phyloP scores from a whole-genome alignment of 2,113 vertebrate genomes.

The Murina feae region DNA sequence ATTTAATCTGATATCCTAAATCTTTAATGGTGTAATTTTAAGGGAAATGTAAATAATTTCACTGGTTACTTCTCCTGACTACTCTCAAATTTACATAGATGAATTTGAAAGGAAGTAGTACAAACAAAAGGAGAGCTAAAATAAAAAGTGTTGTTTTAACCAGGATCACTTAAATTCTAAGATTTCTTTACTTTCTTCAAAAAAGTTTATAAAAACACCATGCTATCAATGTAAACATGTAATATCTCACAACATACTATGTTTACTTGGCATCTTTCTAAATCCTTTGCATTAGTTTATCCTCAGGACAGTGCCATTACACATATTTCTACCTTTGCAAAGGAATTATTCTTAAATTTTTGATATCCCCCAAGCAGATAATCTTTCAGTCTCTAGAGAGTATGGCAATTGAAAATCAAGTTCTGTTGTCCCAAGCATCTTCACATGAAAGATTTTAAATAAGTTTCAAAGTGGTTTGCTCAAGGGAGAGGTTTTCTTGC shows the following conservation, averaged over 20 bases:
- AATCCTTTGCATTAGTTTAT: neutral
- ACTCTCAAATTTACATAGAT: neutral
- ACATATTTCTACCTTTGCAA: neutral
- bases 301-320: neutral
- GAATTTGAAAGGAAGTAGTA: neutral
- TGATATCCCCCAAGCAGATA: slow-evolving; percentile 15
- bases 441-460: slow-evolving; percentile 57
- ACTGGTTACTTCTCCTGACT: neutral
- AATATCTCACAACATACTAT: neutral
- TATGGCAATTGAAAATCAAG: slow-evolving; percentile 46
- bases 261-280: neutral
- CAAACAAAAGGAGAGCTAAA: neutral
- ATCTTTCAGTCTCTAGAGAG: slow-evolving; percentile 39
- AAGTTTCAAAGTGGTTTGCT: slow-evolving; percentile 50
- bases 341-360: slow-evolving; percentile 14
- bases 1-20: neutral
- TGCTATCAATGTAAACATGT: neutral
- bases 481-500: slow-evolving; percentile 48
- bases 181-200: neutral
- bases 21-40: neutral
- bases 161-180: neutral
- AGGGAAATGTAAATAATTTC: neutral
- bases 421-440: slow-evolving; percentile 24
- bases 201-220: neutral
- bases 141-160: neutral